Base-by-base conservation (phyloP, 1,140 invertebrate species). In the Leptinotarsa lineolata region DNA sequence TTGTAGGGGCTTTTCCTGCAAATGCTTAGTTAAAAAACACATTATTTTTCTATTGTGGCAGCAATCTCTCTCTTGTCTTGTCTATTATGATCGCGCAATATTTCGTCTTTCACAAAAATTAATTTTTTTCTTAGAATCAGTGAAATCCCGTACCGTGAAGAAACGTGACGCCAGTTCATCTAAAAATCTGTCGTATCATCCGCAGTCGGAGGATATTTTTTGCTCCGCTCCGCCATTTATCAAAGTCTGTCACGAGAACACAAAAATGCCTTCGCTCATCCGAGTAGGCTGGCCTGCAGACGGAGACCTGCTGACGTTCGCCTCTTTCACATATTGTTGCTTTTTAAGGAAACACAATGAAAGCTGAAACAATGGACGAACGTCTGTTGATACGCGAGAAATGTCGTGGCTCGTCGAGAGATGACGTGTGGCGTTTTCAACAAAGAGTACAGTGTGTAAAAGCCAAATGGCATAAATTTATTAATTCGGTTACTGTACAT, bases 281-380 rank as follows among this genome's bases (percentile, higher is more conserved):
- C 20, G 61, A 63, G 61, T 63, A 8, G 61, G 61, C 21, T 24
- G 30, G 30, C 11, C 11, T 39, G 30, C 30, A 39, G 30, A 39
- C 61, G 61, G 1, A 63, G 21, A 63, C 16, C 24, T 30, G 61
- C 61, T 63, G 61, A 63, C 61, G 61, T 63, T 63, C 21, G 61
- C 61, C 20, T 18, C 61, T 63, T 63, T 63, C 61, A 63, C 21
- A 63, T 63, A 63, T 63, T 30, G 61, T 22, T 22, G 20, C 61
- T 63, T 63, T 63, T 63, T 63, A 63, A 63, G 61, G 61, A 63
- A 63, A 63, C 21, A 63, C 61, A 63, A 63, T 63, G 21, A 63
- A 63, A 63, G 61, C 61, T 63, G 61, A 63, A 63, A 63, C 61
- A 63, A 63, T 63, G 61, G 61, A 63, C 11, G 20, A 63, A 63